These are phyloP conservation scores for Electrophaes corylata DNA, from an alignment of 2,888 invertebrate genomes.

Conservation along the genomic window DNA sequence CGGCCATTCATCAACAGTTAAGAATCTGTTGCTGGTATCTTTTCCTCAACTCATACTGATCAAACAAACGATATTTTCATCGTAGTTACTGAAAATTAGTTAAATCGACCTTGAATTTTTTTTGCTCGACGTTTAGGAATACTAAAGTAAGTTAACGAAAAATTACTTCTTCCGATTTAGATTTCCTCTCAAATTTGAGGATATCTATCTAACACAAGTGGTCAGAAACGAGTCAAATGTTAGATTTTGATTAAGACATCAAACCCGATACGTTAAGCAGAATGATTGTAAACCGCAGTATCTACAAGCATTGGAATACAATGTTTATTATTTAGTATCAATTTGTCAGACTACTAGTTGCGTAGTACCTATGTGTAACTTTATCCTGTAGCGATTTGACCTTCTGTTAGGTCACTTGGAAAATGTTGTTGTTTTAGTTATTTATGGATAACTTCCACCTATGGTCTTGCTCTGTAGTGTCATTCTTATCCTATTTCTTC, in stretches of 20 bases:
- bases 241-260: conserved; percentile 13
- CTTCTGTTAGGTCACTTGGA: conserved; percentile 14
- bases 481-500: no score
- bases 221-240: background rate
- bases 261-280: conserved; percentile 13
- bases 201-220: no score
- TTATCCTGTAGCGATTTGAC: conserved; percentile 17
- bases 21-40: background rate
- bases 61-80: background rate
- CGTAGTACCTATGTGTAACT: conserved; percentile 10
- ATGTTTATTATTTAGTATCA: conserved; percentile 25
- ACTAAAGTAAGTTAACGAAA: no score
- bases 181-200: no score
- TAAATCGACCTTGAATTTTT: no score
- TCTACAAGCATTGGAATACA: conserved; percentile 25
- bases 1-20: background rate
- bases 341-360: conserved; percentile 28
- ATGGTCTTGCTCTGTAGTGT: background rate
- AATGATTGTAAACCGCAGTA: conserved; percentile 24
- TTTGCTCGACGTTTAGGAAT: no score
- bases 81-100: background rate
- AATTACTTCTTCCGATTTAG: no score
- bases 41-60: background rate
- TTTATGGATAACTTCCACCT: background rate
- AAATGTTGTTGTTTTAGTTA: conserved; percentile 11